Conservation (phyloP, 2,888 invertebrate species). For the Drosophila diplacantha region DNA sequence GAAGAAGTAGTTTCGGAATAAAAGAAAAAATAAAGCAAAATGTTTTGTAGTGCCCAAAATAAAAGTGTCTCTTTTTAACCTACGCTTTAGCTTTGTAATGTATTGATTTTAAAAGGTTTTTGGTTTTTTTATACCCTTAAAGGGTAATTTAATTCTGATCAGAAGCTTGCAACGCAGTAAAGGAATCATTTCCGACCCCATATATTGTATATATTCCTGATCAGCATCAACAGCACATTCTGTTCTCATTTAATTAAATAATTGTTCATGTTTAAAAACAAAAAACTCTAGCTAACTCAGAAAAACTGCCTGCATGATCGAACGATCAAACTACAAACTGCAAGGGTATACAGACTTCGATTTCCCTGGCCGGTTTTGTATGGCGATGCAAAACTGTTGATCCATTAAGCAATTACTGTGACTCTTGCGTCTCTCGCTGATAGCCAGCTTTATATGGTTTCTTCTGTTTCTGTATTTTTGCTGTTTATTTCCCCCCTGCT, state of each 20-base stretch:
- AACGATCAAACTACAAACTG: background rate
- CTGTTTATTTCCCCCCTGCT: constrained; percentile 39
- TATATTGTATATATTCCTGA: background rate
- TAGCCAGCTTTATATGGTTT: constrained; percentile 26
- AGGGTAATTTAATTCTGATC: background rate
- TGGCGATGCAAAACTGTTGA: background rate
- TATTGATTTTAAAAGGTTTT: background rate
- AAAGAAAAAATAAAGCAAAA: constrained; percentile 41
- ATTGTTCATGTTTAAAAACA: too few species aligned
- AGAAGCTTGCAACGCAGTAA: background rate
- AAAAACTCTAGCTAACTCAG: too few species aligned
- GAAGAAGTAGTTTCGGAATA: constrained; percentile 26
- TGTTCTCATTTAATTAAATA: too few species aligned
- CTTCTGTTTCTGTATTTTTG: constrained; percentile 15
- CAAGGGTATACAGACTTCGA: background rate
- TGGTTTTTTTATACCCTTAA: background rate
- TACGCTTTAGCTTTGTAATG: background rate
- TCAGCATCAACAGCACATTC: too few species aligned
- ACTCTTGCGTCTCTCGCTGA: constrained; percentile 16
- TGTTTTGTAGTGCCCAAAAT: constrained; percentile 59
- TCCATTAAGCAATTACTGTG: constrained; percentile 12
- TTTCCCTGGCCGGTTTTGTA: background rate
- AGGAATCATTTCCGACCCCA: too few species aligned
- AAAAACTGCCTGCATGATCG: background rate
- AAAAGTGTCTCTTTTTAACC: background rate